phyloP scores from a whole-genome alignment of 2,113 vertebrate species.

The Syrmaticus mikado region DNA sequence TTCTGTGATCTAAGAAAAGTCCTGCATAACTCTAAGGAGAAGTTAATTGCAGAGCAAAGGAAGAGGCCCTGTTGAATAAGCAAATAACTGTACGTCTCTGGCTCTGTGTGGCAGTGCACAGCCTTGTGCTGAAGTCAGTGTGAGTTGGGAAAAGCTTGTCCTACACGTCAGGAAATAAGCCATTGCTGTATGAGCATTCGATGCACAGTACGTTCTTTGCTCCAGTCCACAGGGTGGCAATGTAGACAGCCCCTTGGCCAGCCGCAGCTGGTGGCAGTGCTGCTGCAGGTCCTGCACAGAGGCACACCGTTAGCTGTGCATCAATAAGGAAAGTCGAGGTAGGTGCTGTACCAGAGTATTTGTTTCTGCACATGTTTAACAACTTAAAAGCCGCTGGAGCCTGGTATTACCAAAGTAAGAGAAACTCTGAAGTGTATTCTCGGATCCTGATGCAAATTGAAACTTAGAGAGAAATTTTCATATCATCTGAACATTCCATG shows the following conservation, averaged over 20 bases:
- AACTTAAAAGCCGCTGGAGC: neutral
- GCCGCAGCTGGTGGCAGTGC: neutral
- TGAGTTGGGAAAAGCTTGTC: neutral
- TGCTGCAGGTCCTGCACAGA: neutral
- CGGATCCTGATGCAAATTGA: neutral
- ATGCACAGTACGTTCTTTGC: too few species aligned
- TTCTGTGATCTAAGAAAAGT: neutral
- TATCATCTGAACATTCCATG: neutral
- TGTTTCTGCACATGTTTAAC: conserved; percentile 35
- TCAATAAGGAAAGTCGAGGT: neutral
- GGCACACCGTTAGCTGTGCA: neutral
- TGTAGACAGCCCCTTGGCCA: neutral
- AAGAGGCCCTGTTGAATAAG: neutral
- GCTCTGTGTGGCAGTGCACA: neutral
- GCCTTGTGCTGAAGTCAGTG: neutral
- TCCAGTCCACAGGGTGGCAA: conserved; percentile 61
- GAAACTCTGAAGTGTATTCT: neutral
- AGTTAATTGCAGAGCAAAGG: neutral
- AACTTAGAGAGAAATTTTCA: neutral
- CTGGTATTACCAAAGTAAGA: neutral
- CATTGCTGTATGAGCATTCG: neutral
- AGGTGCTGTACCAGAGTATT: neutral
- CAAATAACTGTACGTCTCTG: too few species aligned
- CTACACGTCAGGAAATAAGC: neutral
- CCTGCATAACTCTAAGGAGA: neutral